phyloP scores from a whole-genome alignment of 1,140 invertebrate species.

The Manduca sexta region DNA sequence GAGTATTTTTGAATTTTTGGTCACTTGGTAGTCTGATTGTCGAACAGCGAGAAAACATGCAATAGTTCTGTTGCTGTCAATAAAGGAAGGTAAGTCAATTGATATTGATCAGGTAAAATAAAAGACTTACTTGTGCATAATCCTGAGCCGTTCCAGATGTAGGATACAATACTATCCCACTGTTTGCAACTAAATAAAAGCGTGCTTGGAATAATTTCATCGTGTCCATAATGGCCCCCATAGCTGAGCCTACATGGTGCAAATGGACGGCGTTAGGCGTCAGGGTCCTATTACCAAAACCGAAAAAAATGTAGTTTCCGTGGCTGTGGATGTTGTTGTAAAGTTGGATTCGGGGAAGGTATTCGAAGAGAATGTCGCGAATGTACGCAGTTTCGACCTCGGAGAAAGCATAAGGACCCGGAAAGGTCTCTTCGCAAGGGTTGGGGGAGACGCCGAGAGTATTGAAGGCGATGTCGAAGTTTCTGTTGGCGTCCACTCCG shows the following conservation, averaged over 20 bases:
- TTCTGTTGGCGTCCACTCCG: constrained; percentile 77
- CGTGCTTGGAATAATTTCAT: constrained; percentile 36
- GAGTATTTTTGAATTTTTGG: too few relatives aligned
- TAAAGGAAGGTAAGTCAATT: too few relatives aligned
- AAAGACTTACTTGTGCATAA: constrained; percentile 63
- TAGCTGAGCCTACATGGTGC: constrained; percentile 34
- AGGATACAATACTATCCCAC: constrained; percentile 72
- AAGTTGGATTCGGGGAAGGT: constrained; percentile 36
- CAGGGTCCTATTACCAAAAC: constrained; percentile 73
- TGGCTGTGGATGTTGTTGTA: constrained; percentile 48
- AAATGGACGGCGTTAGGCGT: constrained; percentile 67
- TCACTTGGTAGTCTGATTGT: too few relatives aligned
- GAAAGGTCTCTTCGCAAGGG: constrained; percentile 79
- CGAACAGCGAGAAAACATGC: too few relatives aligned
- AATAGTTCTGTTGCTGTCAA: too few relatives aligned
- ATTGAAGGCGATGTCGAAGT: constrained; percentile 76
- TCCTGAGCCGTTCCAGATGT: constrained; percentile 76
- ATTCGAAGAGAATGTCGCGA: constrained; percentile 54
- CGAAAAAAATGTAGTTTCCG: constrained; percentile 72
- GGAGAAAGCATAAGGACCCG: constrained; percentile 79
- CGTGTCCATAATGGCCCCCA: constrained; percentile 57
- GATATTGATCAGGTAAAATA: too few relatives aligned
- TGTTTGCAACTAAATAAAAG: constrained; percentile 75
- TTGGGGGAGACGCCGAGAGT: constrained; percentile 77
- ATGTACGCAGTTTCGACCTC: constrained; percentile 77